A percentile compares a stretch with the other conserved stretches of the same genome.
Evolutionary conservation across 37 sponge, comb jelly and placozoan species (phyloP).

Genomic region (Cliona cf. orientalis): DNA sequence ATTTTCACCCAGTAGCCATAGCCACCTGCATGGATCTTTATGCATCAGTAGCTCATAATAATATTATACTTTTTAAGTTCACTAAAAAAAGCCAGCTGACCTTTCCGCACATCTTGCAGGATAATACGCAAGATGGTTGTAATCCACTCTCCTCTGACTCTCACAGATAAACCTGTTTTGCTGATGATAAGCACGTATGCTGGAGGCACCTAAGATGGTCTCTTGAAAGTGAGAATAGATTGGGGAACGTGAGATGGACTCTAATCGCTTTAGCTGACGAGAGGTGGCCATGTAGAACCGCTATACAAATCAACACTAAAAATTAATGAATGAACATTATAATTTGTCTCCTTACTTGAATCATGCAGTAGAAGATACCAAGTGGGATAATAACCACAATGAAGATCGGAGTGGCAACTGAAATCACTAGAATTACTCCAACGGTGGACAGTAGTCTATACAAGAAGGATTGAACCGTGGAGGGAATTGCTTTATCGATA

Average conservation of each 20-base stretch:
- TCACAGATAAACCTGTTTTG: conserved; percentile 73
- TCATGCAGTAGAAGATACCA: conserved; percentile 67
- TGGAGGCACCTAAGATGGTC: conserved; percentile 80
- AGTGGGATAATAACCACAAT: conserved; percentile 81
- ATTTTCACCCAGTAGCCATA: conserved; percentile 84
- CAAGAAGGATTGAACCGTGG: conserved; percentile 56
- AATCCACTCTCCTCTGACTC: conserved; percentile 80
- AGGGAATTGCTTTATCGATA: conserved; percentile 85
- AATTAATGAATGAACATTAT: neutral
- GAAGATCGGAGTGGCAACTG: conserved; percentile 79
- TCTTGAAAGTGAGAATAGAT: conserved; percentile 98
- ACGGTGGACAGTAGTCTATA: conserved; percentile 52
- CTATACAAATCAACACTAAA: conserved; percentile 28
- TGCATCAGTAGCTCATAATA: neutral
- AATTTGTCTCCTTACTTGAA: conserved; percentile 59
- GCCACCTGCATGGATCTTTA: conserved; percentile 73
- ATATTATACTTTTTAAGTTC: no score
- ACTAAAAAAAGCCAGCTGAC: conserved; percentile 10
- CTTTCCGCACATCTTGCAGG: conserved; percentile 82
- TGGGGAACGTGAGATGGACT: conserved; percentile 91
- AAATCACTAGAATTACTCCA: conserved; percentile 72
- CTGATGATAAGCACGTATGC: conserved; percentile 84
- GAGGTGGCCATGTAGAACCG: conserved; percentile 91
- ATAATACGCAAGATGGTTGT: conserved; percentile 92
- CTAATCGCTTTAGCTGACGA: conserved; percentile 92